phyloP scores from a whole-genome alignment of 2,888 invertebrate genomes.

The Ectobius pallidus region DNA sequence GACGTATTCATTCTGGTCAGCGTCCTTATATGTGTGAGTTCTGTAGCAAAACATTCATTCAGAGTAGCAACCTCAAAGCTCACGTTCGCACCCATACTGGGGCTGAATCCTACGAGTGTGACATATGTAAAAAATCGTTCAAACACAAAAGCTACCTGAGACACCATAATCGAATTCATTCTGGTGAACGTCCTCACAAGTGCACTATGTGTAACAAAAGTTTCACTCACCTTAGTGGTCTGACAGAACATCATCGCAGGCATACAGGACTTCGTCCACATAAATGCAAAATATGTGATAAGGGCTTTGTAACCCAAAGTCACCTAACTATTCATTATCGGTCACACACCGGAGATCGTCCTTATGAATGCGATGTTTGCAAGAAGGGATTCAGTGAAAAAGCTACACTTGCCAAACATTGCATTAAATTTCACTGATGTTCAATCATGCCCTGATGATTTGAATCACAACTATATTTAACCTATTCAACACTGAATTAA shows the following conservation, averaged over 20 bases:
- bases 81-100: background rate
- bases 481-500: too few species aligned
- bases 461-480: too few species aligned
- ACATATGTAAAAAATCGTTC: background rate
- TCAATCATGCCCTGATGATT: too few species aligned
- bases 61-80: background rate
- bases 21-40: background rate
- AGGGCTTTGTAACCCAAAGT: background rate
- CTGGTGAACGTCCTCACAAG: background rate
- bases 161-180: background rate
- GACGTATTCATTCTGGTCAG: background rate
- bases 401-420: background rate
- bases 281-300: conserved; percentile 5
- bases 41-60: background rate
- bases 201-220: background rate
- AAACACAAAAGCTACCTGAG: background rate
- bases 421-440: too few species aligned
- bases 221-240: background rate
- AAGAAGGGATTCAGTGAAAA: background rate
- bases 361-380: conserved; percentile 18
- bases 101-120: background rate
- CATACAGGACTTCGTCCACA: conserved; percentile 2
- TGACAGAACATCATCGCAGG: background rate
- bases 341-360: background rate
- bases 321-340: conserved; percentile 4